These are phyloP conservation scores for Hemicentrotus pulcherrimus DNA, from an alignment of 35 echinoderm and acorn worm species.

Conservation along the genomic window DNA sequence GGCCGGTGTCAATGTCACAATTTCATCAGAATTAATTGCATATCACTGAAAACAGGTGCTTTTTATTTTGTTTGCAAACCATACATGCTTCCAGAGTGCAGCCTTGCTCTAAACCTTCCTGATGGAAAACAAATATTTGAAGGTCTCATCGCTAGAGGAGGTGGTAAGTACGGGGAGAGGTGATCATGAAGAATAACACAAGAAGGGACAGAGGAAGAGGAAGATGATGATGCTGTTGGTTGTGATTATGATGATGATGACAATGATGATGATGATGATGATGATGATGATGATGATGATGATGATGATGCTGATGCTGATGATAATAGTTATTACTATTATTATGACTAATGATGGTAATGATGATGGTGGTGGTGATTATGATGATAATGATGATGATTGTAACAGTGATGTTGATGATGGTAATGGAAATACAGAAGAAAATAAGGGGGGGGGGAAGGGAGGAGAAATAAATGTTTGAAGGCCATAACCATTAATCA, in stretches of 20 bases:
- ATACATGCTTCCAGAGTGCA: not conserved
- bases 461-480: no score
- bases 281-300: not conserved
- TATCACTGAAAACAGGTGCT: not conserved
- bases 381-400: no score
- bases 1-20: not conserved
- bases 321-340: no score
- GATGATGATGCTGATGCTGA: no score
- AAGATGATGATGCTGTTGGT: not conserved
- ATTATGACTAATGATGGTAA: no score
- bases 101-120: not conserved
- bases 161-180: not conserved
- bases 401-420: no score
- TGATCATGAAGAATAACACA: not conserved
- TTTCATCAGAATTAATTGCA: not conserved
- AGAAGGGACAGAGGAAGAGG: no score
- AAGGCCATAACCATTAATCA: no score
- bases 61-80: not conserved
- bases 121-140: not conserved
- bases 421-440: no score
- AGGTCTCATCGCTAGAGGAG: not conserved
- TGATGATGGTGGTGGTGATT: no score
- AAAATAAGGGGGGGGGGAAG: no score
- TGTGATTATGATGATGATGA: not conserved
- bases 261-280: not conserved